These are phyloP conservation scores for Amblyopsis hoosieri DNA, from an alignment of 2,797 vertebrate genomes.

Conservation along the genomic window DNA sequence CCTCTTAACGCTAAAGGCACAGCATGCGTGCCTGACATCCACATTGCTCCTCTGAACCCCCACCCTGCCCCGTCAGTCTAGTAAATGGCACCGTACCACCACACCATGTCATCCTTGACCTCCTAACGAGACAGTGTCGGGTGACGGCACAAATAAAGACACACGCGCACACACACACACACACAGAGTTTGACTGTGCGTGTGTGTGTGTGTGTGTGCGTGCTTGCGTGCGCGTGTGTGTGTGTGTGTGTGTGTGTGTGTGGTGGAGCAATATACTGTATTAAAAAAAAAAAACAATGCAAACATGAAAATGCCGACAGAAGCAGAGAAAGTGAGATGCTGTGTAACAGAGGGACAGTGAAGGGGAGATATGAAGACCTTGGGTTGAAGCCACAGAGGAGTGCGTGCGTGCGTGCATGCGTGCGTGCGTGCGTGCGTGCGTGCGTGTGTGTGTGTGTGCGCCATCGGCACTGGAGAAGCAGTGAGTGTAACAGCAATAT, in stretches of 20 bases:
- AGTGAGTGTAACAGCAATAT: conserved; percentile 6
- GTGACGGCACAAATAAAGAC: background rate
- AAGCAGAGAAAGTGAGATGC: too few species aligned
- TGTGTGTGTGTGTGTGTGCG: too few species aligned
- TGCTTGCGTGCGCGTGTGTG: too few species aligned
- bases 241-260: too few species aligned
- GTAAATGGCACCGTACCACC: conserved; percentile 4
- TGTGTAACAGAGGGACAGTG: background rate
- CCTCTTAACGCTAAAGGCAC: background rate
- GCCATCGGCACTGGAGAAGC: background rate
- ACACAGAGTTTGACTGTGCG: background rate
- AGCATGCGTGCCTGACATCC: background rate
- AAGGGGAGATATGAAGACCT: background rate
- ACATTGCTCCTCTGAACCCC: background rate
- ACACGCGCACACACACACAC: background rate
- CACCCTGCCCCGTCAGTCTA: background rate
- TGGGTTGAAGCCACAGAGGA: background rate
- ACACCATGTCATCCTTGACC: conserved; percentile 11
- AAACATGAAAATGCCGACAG: too few species aligned
- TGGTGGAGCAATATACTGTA: too few species aligned
- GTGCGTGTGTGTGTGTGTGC: background rate
- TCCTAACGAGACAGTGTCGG: background rate
- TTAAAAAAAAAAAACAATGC: too few species aligned
- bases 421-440: background rate
- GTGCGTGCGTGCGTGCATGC: background rate